Conservation (phyloP, 1,140 invertebrate genomes). For the Batillaria attramentaria region DNA sequence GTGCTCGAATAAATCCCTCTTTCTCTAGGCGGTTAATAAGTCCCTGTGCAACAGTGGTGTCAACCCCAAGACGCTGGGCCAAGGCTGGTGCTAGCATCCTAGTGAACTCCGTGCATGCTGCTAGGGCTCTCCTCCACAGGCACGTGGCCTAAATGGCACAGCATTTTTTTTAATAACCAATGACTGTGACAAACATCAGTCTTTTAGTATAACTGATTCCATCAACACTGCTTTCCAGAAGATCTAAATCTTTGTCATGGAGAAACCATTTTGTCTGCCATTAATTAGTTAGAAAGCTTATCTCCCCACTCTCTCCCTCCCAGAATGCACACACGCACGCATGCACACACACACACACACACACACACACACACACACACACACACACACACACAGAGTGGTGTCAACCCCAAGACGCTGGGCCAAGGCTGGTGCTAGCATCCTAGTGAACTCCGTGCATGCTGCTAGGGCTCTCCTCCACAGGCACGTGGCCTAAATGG, state of each 20-base stretch:
- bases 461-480: constrained; percentile 66
- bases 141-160: constrained; percentile 69
- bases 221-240: too few species aligned
- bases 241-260: too few species aligned
- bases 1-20: constrained; percentile 63
- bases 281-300: too few species aligned
- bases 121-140: constrained; percentile 66
- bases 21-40: constrained; percentile 67
- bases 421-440: constrained; percentile 59
- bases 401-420: constrained; percentile 64
- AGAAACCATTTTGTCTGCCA: too few species aligned
- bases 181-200: too few species aligned
- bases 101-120: constrained; percentile 58
- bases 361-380: too few species aligned
- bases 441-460: constrained; percentile 56
- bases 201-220: too few species aligned
- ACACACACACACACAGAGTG: too few species aligned
- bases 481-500: constrained; percentile 69
- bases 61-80: constrained; percentile 62
- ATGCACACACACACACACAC: too few species aligned
- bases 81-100: constrained; percentile 58
- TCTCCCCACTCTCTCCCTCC: too few species aligned
- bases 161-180: too few species aligned
- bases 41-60: constrained; percentile 66
- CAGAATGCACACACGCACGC: too few species aligned